These are phyloP conservation scores for Gallinago nigripennis DNA, from an alignment of 2,797 vertebrate species.

Conservation along the genomic window DNA sequence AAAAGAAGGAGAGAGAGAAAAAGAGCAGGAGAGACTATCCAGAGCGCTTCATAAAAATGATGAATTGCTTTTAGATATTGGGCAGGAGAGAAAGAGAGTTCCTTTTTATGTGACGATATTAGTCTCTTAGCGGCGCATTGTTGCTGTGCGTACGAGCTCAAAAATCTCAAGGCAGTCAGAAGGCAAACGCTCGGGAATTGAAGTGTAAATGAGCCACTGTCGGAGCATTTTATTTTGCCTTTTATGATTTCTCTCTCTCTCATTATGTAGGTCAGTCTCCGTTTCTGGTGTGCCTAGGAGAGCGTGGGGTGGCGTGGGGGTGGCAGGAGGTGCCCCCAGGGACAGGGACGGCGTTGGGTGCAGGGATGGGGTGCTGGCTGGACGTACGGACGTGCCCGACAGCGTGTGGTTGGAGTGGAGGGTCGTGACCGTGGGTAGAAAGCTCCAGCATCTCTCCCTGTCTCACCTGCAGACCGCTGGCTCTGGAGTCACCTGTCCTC, in stretches of 20 bases:
- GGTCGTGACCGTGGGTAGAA: neutral
- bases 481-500: neutral
- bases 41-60: slow-evolving; percentile 65
- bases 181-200: slow-evolving; percentile 44
- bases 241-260: neutral
- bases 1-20: neutral
- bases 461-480: neutral
- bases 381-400: accelerated
- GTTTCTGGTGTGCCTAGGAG: neutral
- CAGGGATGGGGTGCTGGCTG: neutral
- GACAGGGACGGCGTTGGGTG: neutral
- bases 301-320: neutral
- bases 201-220: slow-evolving; percentile 63
- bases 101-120: slow-evolving; percentile 40
- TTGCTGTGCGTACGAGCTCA: slow-evolving; percentile 22
- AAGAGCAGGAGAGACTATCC: slow-evolving; percentile 66
- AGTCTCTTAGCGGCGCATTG: slow-evolving; percentile 25
- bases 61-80: slow-evolving; percentile 78
- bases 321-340: neutral
- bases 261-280: slow-evolving; percentile 27
- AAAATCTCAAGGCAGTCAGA: slow-evolving; percentile 39
- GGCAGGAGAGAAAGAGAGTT: slow-evolving; percentile 69
- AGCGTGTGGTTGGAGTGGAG: accelerated
- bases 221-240: slow-evolving; percentile 2
- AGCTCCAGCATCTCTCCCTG: neutral